Evolutionary conservation across 2,888 invertebrate genomes (phyloP).

Genomic region (Hermaeophaga mercurialis): DNA sequence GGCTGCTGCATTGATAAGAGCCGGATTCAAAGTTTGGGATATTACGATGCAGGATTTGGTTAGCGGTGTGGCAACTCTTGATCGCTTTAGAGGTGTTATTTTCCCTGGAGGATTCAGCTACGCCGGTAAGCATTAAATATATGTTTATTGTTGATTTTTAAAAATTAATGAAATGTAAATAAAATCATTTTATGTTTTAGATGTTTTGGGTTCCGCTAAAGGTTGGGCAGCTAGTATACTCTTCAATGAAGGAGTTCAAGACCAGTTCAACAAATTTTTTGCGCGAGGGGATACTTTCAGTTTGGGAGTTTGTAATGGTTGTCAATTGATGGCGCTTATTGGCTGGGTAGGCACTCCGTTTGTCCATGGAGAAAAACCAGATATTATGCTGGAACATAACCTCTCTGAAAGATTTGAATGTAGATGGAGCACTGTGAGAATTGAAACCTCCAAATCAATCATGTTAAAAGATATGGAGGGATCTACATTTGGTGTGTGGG

Average conservation of each 20-base stretch:
- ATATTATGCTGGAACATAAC: constrained; percentile 82
- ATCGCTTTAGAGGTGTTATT: constrained; percentile 84
- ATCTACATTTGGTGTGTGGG: constrained; percentile 36
- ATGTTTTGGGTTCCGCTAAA: constrained; percentile 95
- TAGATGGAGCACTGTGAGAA: constrained; percentile 61
- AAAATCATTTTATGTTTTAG: too few species aligned
- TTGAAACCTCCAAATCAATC: constrained; percentile 74
- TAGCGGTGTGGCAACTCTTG: constrained; percentile 70
- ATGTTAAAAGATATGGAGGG: constrained; percentile 88
- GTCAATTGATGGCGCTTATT: constrained; percentile 92
- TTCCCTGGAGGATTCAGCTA: constrained; percentile 99
- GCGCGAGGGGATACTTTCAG: constrained; percentile 85
- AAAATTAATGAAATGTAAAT: too few species aligned
- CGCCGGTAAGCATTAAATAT: constrained; percentile 75
- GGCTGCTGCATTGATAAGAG: constrained; percentile 86
- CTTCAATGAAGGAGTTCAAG: constrained; percentile 75
- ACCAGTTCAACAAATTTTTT: constrained; percentile 78
- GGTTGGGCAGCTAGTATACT: constrained; percentile 95
- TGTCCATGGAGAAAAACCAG: constrained; percentile 54
- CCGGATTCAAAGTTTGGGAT: constrained; percentile 91
- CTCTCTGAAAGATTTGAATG: constrained; percentile 87
- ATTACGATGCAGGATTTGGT: constrained; percentile 92
- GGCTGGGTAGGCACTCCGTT: constrained; percentile 80
- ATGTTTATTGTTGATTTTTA: too few species aligned
- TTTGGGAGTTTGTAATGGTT: constrained; percentile 97